Conservation (phyloP, 2,113 vertebrate genomes). For the Poicephalus gulielmi region DNA sequence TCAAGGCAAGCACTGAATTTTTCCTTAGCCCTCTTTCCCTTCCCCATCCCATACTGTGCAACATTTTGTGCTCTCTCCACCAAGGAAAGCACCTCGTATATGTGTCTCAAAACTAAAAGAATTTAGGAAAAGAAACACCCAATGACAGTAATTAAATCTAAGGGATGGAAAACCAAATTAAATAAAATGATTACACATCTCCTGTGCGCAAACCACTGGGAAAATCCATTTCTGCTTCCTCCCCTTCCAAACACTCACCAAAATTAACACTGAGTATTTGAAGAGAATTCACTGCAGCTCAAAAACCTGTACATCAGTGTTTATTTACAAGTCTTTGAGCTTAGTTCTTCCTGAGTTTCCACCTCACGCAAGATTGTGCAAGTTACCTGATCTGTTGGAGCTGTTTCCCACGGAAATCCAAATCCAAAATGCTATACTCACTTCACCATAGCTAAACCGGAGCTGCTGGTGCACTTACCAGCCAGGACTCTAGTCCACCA, state of each 20-base stretch:
- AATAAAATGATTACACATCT: not conserved
- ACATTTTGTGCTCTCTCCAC: not conserved
- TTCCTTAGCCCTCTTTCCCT: not conserved
- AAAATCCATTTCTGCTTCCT: not conserved
- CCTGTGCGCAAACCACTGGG: not conserved
- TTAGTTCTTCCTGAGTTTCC: not conserved
- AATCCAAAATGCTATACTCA: not conserved
- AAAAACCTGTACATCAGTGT: not conserved
- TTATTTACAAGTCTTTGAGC: not conserved
- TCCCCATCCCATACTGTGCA: not conserved
- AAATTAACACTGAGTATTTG: not conserved
- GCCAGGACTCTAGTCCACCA: not conserved
- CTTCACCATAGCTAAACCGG: not conserved
- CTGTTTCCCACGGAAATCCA: not conserved
- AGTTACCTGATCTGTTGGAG: not conserved
- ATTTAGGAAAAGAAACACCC: not conserved
- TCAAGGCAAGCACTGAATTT: not conserved
- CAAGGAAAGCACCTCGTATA: not conserved
- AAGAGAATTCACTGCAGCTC: not conserved
- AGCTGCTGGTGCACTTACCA: not conserved
- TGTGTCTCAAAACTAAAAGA: not conserved
- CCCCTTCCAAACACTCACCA: not conserved
- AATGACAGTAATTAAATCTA: not conserved
- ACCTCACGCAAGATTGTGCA: not conserved
- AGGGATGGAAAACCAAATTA: not conserved